These are phyloP conservation scores for Myotis myotis DNA, from an alignment of 2,797 vertebrate genomes.

Conservation along the genomic window DNA sequence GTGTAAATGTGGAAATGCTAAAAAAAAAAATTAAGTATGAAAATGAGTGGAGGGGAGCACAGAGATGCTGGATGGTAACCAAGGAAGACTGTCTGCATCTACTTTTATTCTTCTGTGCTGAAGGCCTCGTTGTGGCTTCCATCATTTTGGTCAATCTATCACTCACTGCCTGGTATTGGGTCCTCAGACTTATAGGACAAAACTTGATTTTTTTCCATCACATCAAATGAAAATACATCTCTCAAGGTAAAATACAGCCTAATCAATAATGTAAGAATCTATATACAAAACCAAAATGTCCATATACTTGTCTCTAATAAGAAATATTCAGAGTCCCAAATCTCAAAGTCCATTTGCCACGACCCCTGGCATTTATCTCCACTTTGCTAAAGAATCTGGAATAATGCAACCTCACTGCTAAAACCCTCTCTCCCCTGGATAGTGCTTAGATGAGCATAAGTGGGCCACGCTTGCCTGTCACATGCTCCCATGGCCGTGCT, in stretches of 20 bases:
- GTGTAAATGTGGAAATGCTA: neutral
- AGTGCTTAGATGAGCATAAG: neutral
- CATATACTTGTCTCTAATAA: neutral
- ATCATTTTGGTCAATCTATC: neutral
- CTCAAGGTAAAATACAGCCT: neutral
- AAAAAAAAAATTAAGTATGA: neutral
- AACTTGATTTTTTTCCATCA: neutral
- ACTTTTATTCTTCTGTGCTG: neutral
- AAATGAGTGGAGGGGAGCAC: neutral
- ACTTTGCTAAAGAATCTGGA: neutral
- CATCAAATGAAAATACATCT: conserved; percentile 15
- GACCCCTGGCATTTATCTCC: neutral
- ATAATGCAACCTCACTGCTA: neutral
- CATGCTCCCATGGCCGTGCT: neutral
- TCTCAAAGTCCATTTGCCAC: neutral
- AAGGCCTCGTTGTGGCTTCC: neutral
- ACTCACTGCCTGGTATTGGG: neutral
- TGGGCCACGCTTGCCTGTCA: neutral
- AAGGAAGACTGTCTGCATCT: neutral
- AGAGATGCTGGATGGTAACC: neutral
- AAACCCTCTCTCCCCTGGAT: neutral
- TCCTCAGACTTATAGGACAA: neutral
- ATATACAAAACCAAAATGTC: conserved; percentile 9
- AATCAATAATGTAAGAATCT: neutral
- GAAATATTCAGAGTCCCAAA: neutral